Evolutionary conservation across 2,113 vertebrate species (phyloP).

Genomic region (Cavia porcellus): DNA sequence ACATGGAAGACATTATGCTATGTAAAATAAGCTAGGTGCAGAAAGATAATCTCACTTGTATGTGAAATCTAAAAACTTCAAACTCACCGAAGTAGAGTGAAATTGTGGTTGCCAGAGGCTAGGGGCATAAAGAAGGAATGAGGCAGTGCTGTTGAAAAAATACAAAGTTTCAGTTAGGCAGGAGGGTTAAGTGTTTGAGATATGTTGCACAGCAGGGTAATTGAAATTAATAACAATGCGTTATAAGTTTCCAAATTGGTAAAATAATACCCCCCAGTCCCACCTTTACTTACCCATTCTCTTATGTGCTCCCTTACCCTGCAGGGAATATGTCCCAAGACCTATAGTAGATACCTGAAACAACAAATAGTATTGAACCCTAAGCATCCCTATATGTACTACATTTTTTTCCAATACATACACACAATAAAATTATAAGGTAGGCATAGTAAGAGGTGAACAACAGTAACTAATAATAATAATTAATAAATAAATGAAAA

Average conservation of each 20-base stretch:
- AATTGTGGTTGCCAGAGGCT: neutral
- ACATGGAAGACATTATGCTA: neutral
- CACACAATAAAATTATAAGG: neutral
- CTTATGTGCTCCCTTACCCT: neutral
- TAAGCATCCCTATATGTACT: neutral
- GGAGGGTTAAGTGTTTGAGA: neutral
- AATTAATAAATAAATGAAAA: no score
- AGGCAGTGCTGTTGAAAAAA: neutral
- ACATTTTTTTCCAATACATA: neutral
- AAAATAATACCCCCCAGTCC: conserved; percentile 23
- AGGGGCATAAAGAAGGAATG: no score
- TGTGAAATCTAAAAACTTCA: neutral
- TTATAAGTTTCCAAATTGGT: neutral
- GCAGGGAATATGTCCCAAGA: neutral
- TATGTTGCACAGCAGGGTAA: neutral
- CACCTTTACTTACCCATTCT: neutral
- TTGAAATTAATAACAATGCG: neutral
- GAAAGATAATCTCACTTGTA: conserved; percentile 32
- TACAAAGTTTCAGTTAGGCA: neutral
- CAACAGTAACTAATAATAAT: neutral
- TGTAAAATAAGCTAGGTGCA: conserved; percentile 16
- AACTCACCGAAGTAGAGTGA: neutral
- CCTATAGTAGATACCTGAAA: neutral
- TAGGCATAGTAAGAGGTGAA: neutral
- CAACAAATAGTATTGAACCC: neutral